Percentiles rank a stretch among this genome's conserved stretches.
Conservation (phyloP, 37 sponge, comb jelly and placozoan species). For the Aphrocallistes beatrix region DNA sequence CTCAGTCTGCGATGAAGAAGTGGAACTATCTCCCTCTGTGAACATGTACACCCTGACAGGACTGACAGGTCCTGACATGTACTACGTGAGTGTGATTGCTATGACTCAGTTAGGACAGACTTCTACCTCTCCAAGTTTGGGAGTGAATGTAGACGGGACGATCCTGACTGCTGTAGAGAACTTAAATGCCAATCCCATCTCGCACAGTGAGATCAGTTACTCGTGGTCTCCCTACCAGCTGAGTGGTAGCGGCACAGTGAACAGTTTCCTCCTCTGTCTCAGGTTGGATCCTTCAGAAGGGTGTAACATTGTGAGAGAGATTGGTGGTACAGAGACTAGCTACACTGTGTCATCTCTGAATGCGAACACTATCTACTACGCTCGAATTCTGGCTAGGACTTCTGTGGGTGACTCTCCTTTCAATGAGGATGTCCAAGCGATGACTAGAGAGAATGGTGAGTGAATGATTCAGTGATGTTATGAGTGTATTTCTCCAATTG, state of each 20-base stretch:
- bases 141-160: too few species aligned
- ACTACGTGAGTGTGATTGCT: not conserved
- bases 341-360: not conserved
- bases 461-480: too few species aligned
- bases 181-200: not conserved
- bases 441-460: too few species aligned
- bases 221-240: not conserved
- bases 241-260: not conserved
- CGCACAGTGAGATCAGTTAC: not conserved
- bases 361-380: not conserved
- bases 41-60: not conserved
- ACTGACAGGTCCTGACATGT: not conserved
- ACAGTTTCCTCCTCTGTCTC: not conserved
- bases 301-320: not conserved
- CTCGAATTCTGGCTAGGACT: not conserved
- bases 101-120: not conserved
- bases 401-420: not conserved
- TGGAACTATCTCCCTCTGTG: not conserved
- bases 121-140: not conserved
- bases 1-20: not conserved
- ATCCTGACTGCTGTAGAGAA: not conserved
- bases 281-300: not conserved
- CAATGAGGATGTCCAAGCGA: not conserved
- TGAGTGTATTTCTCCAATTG: too few species aligned
- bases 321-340: not conserved